phyloP scores from a whole-genome alignment of 2,113 vertebrate genomes.

The Pipa parva region DNA sequence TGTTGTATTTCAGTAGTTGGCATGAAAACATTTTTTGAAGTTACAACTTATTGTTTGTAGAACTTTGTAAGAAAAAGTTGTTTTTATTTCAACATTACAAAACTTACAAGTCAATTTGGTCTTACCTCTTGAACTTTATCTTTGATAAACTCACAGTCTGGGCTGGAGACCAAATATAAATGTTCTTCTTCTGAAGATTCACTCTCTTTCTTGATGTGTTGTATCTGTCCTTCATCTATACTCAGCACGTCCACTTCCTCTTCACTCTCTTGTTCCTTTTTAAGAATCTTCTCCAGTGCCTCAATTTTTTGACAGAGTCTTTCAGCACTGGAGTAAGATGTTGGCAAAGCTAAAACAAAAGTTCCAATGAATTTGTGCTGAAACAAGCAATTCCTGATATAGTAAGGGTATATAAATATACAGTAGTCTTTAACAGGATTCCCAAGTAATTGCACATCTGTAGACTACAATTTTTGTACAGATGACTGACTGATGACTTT shows the following conservation, averaged over 20 bases:
- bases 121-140: slow-evolving; percentile 84
- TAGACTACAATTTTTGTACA: background rate
- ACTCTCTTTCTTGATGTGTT: slow-evolving; percentile 85
- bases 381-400: background rate
- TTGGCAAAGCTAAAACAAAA: slow-evolving; percentile 74
- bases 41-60: too few species aligned
- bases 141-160: slow-evolving; percentile 77
- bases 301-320: slow-evolving; percentile 80
- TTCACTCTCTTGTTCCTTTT: slow-evolving; percentile 81
- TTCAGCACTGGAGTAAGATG: slow-evolving; percentile 76
- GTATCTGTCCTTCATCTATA: slow-evolving; percentile 67
- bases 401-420: too few species aligned
- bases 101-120: background rate
- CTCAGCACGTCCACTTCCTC: slow-evolving; percentile 84
- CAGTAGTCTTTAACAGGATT: too few species aligned
- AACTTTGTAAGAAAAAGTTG: too few species aligned
- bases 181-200: slow-evolving; percentile 82
- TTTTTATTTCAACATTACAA: too few species aligned
- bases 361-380: background rate
- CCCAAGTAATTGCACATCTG: too few species aligned
- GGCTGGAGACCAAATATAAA: slow-evolving; percentile 77
- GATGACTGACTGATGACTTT: too few species aligned
- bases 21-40: too few species aligned
- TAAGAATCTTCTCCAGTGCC: slow-evolving; percentile 85
- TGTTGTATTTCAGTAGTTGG: too few species aligned